These are phyloP conservation scores for Tinea semifulvella DNA, from an alignment of 2,888 invertebrate genomes.

Conservation along the genomic window DNA sequence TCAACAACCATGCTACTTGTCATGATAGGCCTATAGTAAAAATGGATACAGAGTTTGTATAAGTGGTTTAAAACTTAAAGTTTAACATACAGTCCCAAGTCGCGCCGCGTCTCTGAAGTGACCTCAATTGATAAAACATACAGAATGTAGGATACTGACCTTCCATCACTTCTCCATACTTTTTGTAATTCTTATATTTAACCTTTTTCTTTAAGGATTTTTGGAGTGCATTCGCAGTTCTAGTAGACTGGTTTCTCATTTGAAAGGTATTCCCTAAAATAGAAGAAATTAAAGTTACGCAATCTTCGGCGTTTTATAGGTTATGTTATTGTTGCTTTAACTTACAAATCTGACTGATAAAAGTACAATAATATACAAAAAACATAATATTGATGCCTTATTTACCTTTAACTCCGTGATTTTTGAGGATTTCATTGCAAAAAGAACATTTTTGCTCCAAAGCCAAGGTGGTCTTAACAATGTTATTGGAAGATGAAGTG, in stretches of 20 bases:
- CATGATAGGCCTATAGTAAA: no score
- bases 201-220: constrained; percentile 49
- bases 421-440: constrained; percentile 37
- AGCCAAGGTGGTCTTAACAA: constrained; percentile 27
- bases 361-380: constrained; percentile 1
- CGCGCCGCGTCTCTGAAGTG: constrained; percentile 9
- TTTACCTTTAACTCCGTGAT: constrained; percentile 36
- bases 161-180: constrained; percentile 74
- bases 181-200: constrained; percentile 54
- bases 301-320: constrained; percentile 30
- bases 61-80: no score
- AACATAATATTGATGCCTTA: no score
- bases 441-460: constrained; percentile 52
- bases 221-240: constrained; percentile 39
- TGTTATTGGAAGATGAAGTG: constrained; percentile 32
- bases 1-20: no score
- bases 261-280: constrained; percentile 16
- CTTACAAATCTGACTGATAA: no score
- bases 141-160: constrained; percentile 43
- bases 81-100: no score
- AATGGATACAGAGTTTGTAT: no score
- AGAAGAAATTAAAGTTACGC: constrained; percentile 40
- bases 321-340: constrained; percentile 26
- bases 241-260: constrained; percentile 50
- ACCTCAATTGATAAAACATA: constrained; percentile 13